A percentile compares a stretch with the other conserved stretches of the same genome.
These are phyloP conservation scores for Alectoris magna DNA, from an alignment of 2,797 vertebrate genomes.

Conservation along the genomic window DNA sequence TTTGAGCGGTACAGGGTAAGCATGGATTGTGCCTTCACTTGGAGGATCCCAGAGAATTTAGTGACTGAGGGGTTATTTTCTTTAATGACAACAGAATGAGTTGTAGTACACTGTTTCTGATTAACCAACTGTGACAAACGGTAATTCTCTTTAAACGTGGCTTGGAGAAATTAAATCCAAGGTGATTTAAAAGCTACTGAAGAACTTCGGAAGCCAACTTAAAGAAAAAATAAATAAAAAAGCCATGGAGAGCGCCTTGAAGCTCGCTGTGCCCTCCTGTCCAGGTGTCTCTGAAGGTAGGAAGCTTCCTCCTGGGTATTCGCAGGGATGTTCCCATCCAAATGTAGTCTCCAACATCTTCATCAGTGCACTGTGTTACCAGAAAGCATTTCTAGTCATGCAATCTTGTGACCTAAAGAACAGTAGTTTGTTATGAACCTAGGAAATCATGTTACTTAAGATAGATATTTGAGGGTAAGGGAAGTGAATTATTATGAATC, in stretches of 20 bases:
- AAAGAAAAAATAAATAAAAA: background rate
- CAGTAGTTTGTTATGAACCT: background rate
- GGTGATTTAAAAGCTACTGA: constrained; percentile 42
- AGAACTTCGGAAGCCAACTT: background rate
- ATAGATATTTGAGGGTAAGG: background rate
- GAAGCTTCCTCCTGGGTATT: rapidly evolving
- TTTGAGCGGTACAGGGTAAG: background rate
- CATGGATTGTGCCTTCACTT: background rate
- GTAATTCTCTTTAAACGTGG: constrained; percentile 27
- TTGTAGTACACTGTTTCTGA: background rate
- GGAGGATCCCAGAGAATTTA: constrained; percentile 7
- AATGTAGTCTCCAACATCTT: background rate
- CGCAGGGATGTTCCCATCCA: background rate
- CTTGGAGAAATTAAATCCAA: constrained; percentile 54
- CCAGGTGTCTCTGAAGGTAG: rapidly evolving
- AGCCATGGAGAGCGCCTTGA: background rate
- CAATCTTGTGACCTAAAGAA: background rate
- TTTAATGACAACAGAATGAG: constrained; percentile 32
- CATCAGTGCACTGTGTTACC: background rate
- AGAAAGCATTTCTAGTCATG: background rate
- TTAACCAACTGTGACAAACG: constrained; percentile 45
- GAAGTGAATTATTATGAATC: background rate
- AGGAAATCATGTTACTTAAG: background rate
- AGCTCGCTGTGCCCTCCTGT: background rate
- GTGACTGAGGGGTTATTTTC: constrained; percentile 28